Evolutionary conservation across 2,797 vertebrate species (phyloP), one percentile per base, ranked within the genome.

Genomic region (Halcyon badia): DNA sequence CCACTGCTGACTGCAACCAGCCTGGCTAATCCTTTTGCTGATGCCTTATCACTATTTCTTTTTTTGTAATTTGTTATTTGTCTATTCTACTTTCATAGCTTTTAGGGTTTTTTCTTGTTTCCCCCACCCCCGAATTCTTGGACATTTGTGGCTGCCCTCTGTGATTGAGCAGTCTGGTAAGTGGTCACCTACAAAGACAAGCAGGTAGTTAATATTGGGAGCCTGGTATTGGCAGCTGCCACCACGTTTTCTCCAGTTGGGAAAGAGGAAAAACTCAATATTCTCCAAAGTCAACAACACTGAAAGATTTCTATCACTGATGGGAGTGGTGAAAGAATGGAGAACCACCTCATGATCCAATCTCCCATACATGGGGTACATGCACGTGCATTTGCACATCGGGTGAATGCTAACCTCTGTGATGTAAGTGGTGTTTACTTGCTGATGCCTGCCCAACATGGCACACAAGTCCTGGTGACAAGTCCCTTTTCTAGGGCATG

Each of bases 1-100:
- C 92, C 61, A 24, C 89, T 28, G 25, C 95, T 96, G 91, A 61
- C 96, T 98, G 95, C 46, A 41, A 85, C 93, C 95, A 94, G 95
- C 90, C 93, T 91, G 64, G 65, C 68, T 98, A 97, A 98, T 97
- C 96, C 96, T 94, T 96, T 96, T 86, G 80, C 78, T 93, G 71
- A 82, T 89, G 78, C 81, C 94, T 98, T 97, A 97, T 96, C 93
- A 28, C 89, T 91, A 73, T 69, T 83, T 70, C n/a, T 48, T 88
- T 97, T 96, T 42, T 42, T 42, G 21, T 69, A 96, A 98, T 97
- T 97, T 87, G 66, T 16, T 72, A n/a, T 82, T 82, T 97, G 96
- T 94, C 77, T 28, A 41, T 80, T 97, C 61, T 96, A 78, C 62
- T 93, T 97, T 94, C 68, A 33, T n/a, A 79, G 78, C 66, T 93